A percentile compares a stretch with the other conserved stretches of the same genome.
Conservation (phyloP, 2,113 vertebrate genomes). For the Rhabdomys dilectus region DNA sequence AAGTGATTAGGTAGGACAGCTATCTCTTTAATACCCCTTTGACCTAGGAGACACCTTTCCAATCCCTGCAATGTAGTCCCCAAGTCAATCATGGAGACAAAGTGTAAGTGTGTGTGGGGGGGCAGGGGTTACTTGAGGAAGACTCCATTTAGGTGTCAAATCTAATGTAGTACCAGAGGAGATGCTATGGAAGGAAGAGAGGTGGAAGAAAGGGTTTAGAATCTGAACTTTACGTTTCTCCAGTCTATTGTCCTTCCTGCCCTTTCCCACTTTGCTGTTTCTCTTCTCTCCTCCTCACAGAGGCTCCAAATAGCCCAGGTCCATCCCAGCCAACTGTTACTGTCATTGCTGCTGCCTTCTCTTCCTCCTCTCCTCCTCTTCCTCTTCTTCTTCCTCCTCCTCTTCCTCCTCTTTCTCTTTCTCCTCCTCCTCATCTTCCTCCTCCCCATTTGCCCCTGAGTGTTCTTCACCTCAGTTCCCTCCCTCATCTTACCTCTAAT, state of each 20-base stretch:
- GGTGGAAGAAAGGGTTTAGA: neutral
- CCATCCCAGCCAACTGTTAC: no score
- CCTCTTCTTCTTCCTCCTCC: accelerated
- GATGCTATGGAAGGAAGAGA: neutral
- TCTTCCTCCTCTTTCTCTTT: no score
- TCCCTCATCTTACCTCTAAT: slow-evolving; percentile 20
- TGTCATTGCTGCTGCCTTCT: accelerated
- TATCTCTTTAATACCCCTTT: neutral
- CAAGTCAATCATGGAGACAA: neutral
- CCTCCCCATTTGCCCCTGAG: neutral
- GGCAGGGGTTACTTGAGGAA: accelerated
- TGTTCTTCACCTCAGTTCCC: neutral
- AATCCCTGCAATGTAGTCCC: accelerated
- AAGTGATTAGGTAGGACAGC: neutral
- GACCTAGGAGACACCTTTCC: neutral
- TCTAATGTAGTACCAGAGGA: neutral
- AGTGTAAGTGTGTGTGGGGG: no score
- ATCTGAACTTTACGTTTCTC: no score
- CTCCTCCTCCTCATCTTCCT: accelerated
- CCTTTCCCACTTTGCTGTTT: no score
- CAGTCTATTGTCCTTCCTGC: neutral
- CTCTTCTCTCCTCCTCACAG: accelerated
- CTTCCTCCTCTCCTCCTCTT: no score
- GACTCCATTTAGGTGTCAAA: neutral
- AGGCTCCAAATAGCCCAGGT: neutral